Evolutionary conservation across 92 coral and sea anemone genomes (phyloP), one percentile per base, ranked within the genome.

Genomic region (Zoanthus sociatus): DNA sequence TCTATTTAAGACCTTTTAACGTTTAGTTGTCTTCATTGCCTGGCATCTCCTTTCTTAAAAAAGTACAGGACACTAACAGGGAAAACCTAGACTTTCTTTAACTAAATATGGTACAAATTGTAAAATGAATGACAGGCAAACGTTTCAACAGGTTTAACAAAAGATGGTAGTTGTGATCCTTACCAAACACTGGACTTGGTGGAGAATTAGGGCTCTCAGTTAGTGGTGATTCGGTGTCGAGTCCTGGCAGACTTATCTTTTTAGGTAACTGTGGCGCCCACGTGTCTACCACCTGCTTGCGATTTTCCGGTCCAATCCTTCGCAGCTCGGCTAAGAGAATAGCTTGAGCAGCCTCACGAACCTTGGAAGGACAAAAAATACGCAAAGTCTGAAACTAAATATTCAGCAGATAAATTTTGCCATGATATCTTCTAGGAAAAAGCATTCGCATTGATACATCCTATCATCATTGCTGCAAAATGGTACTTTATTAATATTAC

Each of bases 211-310:
- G 87, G 72, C 66, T 86, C 44, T 77, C 48, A 20, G 87, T 90
- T 26, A 53, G 42, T 4, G 76, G 77, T 7, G 88, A 18, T 54
- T 91, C 91, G 47, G 86, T 63, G 12, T 86, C 94, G 17, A 89
- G 84, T 46, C 92, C 90, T 14, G 94, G 89, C 55, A 92, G 91
- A 32, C 87, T 95, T 9, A 95, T 90, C n/a, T 92, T 92, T 78
- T 92, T 93, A 2, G 98, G 99, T 46, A 97, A 88, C 89, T 97
- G 96, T 70, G 98, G 98, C 37, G 98, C 98, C 99, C 99, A 97
- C 86, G 98, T 97, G 89, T 93, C 98, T 67, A 97, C 99, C 12
- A 95, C 98, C 73, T 92, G 93, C 42, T 90, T 94, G 11, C 99
- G 99, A 61, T 98, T 96, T 47, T 97, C 99, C 26, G 83, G 82